Base-by-base conservation (phyloP, 2,113 vertebrate genomes). In the Macquaria australasica region DNA sequence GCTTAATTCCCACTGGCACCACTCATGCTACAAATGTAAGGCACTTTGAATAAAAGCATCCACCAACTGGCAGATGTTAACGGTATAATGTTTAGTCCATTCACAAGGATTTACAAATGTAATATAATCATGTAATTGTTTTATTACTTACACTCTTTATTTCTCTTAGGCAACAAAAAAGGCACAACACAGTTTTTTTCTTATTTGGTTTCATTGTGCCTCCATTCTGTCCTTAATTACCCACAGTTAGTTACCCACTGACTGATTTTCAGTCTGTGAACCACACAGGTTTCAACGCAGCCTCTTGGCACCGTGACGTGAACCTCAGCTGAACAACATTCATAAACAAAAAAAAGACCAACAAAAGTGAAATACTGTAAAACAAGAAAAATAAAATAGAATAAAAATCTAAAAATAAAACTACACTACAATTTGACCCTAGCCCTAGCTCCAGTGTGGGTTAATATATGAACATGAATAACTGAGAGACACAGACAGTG, bases 401-500 rank as follows among this genome's bases (percentile, higher is more conserved):
- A 88, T 66, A 84, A 81, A 89, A 89, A 75, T 60, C 73, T 86
- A 72, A 79, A 74, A 90, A 73, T 82, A 82, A 82, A 93, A 83
- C 91, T 70, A 92, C 77, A 82, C 86, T 88, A 93, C 76, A 85
- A 77, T 85, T 84, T 88, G 84, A 90, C 86, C 89, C 89, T 84
- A 85, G 72, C 88, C 89, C 91, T 87, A 92, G 85, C 95, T 97
- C 97, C 97, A 98, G 97, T 98, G 97, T 97, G 97, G 96, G 95
- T 3, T 93, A 91, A 94, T 88, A 94, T 89, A 92, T 66, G 79
- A 87, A 94, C 90, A 94, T 8, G 91, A 86, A 87, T 86, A 92
- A 83, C 83, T 87, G 89, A 88, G 84, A 84, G 79, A 95, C 87
- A 89, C 69, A 80, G 83, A 91, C 96, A 96, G 97, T 97, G 96